Base-by-base conservation (phyloP, 2,113 vertebrate genomes). In the Acanthisitta chloris region DNA sequence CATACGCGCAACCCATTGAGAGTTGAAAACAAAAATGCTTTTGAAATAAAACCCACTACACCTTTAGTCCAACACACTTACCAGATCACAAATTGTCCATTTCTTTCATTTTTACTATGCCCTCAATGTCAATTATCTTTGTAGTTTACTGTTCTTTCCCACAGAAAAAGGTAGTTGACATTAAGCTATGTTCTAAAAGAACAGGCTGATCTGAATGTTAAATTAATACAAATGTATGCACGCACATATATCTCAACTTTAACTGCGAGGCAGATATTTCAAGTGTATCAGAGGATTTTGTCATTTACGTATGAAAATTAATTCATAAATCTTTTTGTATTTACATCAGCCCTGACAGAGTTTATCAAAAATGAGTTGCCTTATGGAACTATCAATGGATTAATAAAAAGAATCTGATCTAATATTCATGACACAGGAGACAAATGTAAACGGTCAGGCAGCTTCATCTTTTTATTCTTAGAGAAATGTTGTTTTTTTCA, bases 271-370 rank as follows among this genome's bases (percentile, higher is more conserved):
- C 62, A 97, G 84, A 94, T 96, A 83, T 89, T 95, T 97, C 70
- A 92, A 70, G 93, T 46, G 61, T 92, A 82, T 74, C 89, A 93
- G 40, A 97, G 87, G 74, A 94, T 90, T 97, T 97, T 98, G 59
- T 91, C 94, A 95, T 97, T 97, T 97, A 94, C 13, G 38, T 94
- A 96, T 95, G 88, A 97, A 98, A 98, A 97, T 98, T 96, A 98
- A 97, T 97, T 97, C 94, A 97, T 98, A 97, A 97, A 97, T 97
- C 91, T 97, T 96, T 95, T 92, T 90, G 85, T 94, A 92, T 97
- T 97, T 97, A 97, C 95, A 96, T 83, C 89, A 96, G 81, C 65
- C 82, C 74, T 95, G 86, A 65, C 88, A 97, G 81, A 91, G 46
- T 96, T 97, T 96, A 96, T 97, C 40, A 97, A 97, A 96, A 97